Conservation (phyloP, 2,113 vertebrate genomes). For the Sinocyclocheilus anshuiensis region DNA sequence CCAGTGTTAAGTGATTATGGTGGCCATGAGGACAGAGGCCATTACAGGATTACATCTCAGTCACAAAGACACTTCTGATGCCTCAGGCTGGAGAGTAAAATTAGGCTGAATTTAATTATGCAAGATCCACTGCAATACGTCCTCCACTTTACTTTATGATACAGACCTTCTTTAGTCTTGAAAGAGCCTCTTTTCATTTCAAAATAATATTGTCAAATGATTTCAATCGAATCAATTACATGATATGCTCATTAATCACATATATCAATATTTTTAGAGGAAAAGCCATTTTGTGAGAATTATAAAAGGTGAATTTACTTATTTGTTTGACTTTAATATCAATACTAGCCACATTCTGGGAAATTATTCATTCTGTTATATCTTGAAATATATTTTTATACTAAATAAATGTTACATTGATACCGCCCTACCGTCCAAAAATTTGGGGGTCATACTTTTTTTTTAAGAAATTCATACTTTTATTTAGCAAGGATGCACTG, state of each 20-base stretch:
- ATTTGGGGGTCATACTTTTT: too few relatives aligned
- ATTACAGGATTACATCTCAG: constrained; percentile 31
- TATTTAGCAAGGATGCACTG: too few relatives aligned
- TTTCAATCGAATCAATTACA: neutral
- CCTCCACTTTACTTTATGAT: constrained; percentile 21
- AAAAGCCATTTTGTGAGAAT: neutral
- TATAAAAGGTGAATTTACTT: neutral
- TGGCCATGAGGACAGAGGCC: constrained; percentile 33
- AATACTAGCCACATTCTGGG: neutral
- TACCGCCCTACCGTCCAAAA: too few relatives aligned
- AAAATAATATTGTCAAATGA: neutral
- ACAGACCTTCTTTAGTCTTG: neutral
- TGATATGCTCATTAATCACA: neutral
- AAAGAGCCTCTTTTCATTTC: neutral
- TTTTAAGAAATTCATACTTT: too few relatives aligned
- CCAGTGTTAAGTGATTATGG: constrained; percentile 37
- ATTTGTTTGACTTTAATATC: neutral
- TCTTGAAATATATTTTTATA: neutral
- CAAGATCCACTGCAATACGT: constrained; percentile 14
- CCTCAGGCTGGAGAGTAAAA: constrained; percentile 34
- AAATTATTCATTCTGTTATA: neutral
- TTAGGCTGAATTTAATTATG: constrained; percentile 52
- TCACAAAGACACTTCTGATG: constrained; percentile 27
- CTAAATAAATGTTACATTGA: neutral
- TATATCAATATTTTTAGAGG: neutral